Base-by-base conservation (phyloP, 2,113 vertebrate species). In the Eulemur rufifrons region DNA sequence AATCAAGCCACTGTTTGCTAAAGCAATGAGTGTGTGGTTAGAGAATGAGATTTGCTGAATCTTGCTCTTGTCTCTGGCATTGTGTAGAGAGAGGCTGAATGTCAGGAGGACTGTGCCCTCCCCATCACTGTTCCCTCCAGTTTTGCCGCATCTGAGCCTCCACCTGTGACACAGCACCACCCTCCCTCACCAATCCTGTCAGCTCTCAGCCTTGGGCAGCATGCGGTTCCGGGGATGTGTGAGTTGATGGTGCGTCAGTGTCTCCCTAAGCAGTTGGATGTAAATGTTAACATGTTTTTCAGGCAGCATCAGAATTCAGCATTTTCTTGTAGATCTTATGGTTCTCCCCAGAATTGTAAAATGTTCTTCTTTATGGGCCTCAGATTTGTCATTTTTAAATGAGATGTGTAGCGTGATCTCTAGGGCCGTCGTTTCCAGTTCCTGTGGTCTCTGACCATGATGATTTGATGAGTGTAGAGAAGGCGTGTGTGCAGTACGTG, bases 351-450 rank as follows among this genome's bases (percentile, higher is more conserved):
- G 91, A 95, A 91, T 42, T 52, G 86, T 71, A 89, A 91, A 83
- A 32, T 74, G 29, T 77, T 89, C 86, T 88, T 91, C 69, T 92
- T 90, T 95, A 82, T 96, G 80, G 88, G 64, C 18, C 90, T 96
- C 78, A 27, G 87, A 92, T 63, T 94, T 94, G 81, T 94, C 64
- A 77, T 89, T 94, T 97, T 96, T 34, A 87, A 95, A 82, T 91
- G 54, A 92, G 88, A 78, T 83, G 66, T 86, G 56, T 84, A 61
- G 83, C 71, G 34, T 66, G 54, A 92, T 95, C 95, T 95, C 87
- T 88, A 68, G 85, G 54, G 76, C 73, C 66, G 82, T 95, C 66
- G 82, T 95, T 96, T 94, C 39, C 34, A 86, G 54, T 94, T 94
- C 77, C 93, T 88, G 0, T 86, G 71, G 47, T 64, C 77, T 95